Evolutionary conservation across 1,140 invertebrate species (phyloP), one percentile per base, ranked within the genome.

Genomic region (Ditylenchus dipsaci): DNA sequence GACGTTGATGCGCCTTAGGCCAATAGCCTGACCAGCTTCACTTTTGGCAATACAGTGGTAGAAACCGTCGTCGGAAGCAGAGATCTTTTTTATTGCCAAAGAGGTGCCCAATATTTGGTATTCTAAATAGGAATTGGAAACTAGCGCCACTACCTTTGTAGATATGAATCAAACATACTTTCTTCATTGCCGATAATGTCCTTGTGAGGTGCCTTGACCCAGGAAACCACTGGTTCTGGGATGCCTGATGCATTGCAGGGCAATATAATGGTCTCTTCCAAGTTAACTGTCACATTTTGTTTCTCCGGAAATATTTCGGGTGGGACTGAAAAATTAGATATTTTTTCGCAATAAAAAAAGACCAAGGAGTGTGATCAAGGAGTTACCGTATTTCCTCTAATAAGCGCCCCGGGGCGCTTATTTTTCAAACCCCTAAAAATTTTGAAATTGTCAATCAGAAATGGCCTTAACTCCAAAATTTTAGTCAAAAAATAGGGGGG

Each of bases 241-340:
- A 82, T 81, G 19, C 79, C 79, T 23, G 72, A 61, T 1, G 75
- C 76, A 56, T 76, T 73, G 57, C 79, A 81, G 45, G 76, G 67
- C 3, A 81, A 65, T 23, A 67, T 71, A 3, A 82, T 71, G 1
- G 78, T 21, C 1, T 66, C 47, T 59, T 26, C 72, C 65, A n/a
- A 42, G 30, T 17, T 63, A n/a, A n/a, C n/a, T n/a, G n/a, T n/a
- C n/a, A n/a, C n/a, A n/a, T n/a, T n/a, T n/a, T n/a, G 47, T 43
- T 67, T 67, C 43, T 81, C 75, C 9, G 81, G 79, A 21, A 38
- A 23, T 15, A 82, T 72, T 47, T 58, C 63, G 1, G 80, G 80
- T 11, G 74, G 57, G 33, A 71, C 79, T 81, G 59, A 70, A 53
- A n/a, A n/a, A n/a, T n/a, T n/a, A 53, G n/a, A 76, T 47, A 61